Base-by-base conservation (phyloP, 2,888 invertebrate species). In the Aplocera efformata region DNA sequence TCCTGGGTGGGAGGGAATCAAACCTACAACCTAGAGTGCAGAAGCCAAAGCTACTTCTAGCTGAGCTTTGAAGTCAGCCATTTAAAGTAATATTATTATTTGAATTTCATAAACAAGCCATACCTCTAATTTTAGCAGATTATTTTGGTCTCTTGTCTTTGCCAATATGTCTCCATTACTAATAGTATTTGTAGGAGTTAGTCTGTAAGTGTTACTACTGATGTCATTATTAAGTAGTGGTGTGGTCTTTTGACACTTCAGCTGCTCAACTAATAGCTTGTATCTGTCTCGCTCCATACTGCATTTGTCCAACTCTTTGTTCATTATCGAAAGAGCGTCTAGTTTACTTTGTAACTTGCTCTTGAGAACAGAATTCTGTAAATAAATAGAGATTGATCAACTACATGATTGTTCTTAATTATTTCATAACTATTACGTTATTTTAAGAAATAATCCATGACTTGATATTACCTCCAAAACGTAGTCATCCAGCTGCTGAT, bases 311-410 rank as follows among this genome's bases (percentile, higher is more conserved):
- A 96, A 74, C 65, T 96, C 95, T 59, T 91, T 90, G 48, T 92
- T 93, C 69, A 96, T 86, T 46, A 95, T 94, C n/a, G 92, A 82
- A 23, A 96, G 72, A 1, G 96, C 96, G 75, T 96, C 95, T 34
- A 93, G 90, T 76, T 96, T 96, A 63, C 95, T 93, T 63, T 94
- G 93, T 13, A 96, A 79, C 74, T 95, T 95, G 48, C 93, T 90
- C 63, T 91, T 90, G 9, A 93, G 71, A 1, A 91, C 91, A 6
- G 90, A 90, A 56, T 91, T 91, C 92, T 92, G 67, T 36, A 67
- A 72, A 49, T 28, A 43, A 40, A 32, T 29, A 10, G 17, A 33
- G 3, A 2, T 4, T 20, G 6, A 13, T 7, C 13, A 28, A 11
- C 7, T n/a, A 20, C 6, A 20, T 5, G 6, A 20, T 20, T 20